phyloP scores from a whole-genome alignment of 1,140 invertebrate genomes.

The Drosophila sechellia region DNA sequence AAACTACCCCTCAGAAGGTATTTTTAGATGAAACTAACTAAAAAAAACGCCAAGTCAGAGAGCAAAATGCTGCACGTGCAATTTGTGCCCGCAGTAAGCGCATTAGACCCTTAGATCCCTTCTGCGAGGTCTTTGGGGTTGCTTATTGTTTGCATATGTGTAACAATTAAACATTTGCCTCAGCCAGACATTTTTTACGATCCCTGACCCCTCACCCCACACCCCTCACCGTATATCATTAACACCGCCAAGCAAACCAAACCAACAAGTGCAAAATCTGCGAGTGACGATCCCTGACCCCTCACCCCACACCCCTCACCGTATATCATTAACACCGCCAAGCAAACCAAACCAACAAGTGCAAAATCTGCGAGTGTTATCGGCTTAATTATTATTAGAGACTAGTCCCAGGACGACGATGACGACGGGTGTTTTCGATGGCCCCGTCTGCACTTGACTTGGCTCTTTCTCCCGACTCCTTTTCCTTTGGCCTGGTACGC shows the following conservation, averaged over 20 bases:
- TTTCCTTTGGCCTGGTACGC: slow-evolving; percentile 13
- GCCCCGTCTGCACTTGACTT: slow-evolving; percentile 64
- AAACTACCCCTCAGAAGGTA: slow-evolving; percentile 61
- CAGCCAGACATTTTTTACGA: slow-evolving; percentile 75
- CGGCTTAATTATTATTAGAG: slow-evolving; percentile 81
- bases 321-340: slow-evolving; percentile 68
- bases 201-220: slow-evolving; percentile 9
- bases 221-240: slow-evolving; percentile 51
- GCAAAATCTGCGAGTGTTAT: slow-evolving; percentile 81
- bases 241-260: slow-evolving; percentile 58
- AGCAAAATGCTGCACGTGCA: slow-evolving; percentile 73
- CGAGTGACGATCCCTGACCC: slow-evolving; percentile 54
- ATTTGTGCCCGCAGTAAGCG: slow-evolving; percentile 74
- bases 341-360: slow-evolving; percentile 60
- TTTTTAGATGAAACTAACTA: slow-evolving; percentile 67
- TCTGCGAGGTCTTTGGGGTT: slow-evolving; percentile 50
- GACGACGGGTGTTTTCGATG: slow-evolving; percentile 56
- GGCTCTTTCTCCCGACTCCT: background rate
- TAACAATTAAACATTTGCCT: slow-evolving; percentile 79
- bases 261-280: slow-evolving; percentile 78
- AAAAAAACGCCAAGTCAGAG: slow-evolving; percentile 59
- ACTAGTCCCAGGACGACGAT: slow-evolving; percentile 70
- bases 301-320: background rate
- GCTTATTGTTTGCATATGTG: slow-evolving; percentile 81
- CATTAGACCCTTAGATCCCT: slow-evolving; percentile 59